Conservation (phyloP, 2,797 vertebrate genomes). For the Parauchenoglanis punctatus region DNA sequence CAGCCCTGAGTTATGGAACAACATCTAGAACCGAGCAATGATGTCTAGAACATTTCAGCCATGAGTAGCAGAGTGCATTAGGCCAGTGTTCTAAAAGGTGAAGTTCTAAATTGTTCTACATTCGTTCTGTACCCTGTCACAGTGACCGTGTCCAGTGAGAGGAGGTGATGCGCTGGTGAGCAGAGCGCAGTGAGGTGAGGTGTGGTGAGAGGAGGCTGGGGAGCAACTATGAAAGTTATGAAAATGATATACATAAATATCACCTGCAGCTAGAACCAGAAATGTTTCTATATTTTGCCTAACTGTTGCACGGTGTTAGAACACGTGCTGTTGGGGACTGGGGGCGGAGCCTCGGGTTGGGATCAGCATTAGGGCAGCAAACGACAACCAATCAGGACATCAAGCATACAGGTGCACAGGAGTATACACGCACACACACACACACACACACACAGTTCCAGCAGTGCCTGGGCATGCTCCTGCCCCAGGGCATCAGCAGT, state of each 20-base stretch:
- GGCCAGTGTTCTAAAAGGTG: too few species aligned
- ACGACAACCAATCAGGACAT: background rate
- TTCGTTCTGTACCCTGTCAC: too few species aligned
- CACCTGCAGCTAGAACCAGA: background rate
- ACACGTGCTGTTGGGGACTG: background rate
- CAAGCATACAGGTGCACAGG: background rate
- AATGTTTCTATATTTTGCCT: background rate
- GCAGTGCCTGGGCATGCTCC: background rate
- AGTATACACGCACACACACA: background rate
- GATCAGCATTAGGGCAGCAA: background rate
- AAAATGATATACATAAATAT: background rate
- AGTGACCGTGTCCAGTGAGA: background rate
- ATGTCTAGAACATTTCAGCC: too few species aligned
- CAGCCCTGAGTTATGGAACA: too few species aligned
- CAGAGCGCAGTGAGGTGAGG: too few species aligned
- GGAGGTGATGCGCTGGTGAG: background rate
- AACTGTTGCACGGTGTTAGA: background rate
- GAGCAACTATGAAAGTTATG: too few species aligned
- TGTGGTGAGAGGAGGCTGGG: background rate
- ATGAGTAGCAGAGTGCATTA: too few species aligned
- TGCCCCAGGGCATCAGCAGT: background rate
- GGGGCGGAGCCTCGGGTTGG: background rate
- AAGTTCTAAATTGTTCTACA: background rate
- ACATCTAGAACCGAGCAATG: too few species aligned
- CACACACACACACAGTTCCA: background rate